phyloP scores from a whole-genome alignment of 2,797 vertebrate genomes.

The Triplophysa yarkandensis region DNA sequence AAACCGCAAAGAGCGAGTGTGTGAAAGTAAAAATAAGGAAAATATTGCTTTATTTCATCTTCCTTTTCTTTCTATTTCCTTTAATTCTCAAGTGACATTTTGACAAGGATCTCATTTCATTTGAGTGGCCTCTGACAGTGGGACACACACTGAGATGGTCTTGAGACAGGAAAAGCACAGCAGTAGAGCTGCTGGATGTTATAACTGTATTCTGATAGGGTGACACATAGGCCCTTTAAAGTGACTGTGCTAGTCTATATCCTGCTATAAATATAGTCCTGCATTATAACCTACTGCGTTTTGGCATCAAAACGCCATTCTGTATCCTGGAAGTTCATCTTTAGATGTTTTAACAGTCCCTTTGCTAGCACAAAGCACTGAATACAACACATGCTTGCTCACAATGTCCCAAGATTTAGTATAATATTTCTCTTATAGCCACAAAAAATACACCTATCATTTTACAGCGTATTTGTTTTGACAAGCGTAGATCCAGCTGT shows the following conservation, averaged over 20 bases:
- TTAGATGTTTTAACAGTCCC: constrained; percentile 28
- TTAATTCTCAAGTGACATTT: constrained; percentile 56
- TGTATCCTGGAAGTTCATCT: constrained; percentile 10
- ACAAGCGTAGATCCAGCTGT: constrained; percentile 68
- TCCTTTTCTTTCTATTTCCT: constrained; percentile 31
- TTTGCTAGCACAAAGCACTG: constrained; percentile 16
- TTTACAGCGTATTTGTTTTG: constrained; percentile 63
- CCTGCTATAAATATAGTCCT: constrained; percentile 61
- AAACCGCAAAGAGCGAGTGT: constrained; percentile 20
- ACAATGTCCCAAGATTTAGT: background rate
- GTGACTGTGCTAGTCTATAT: constrained; percentile 55
- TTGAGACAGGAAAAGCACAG: constrained; percentile 48
- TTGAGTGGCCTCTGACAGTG: constrained; percentile 43
- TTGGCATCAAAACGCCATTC: constrained; percentile 2
- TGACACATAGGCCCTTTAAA: constrained; percentile 62
- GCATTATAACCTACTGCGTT: constrained; percentile 35
- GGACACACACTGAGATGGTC: constrained; percentile 4
- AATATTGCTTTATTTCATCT: constrained; percentile 3
- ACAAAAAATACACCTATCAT: background rate
- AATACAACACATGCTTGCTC: constrained; percentile 4
- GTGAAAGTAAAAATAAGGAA: constrained; percentile 1
- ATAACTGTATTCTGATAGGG: constrained; percentile 49
- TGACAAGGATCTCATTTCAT: constrained; percentile 63
- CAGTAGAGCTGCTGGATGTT: constrained; percentile 59
- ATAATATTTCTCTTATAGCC: background rate